These are phyloP conservation scores for Miltochrista miniata DNA, from an alignment of 2,888 invertebrate species.

Conservation along the genomic window DNA sequence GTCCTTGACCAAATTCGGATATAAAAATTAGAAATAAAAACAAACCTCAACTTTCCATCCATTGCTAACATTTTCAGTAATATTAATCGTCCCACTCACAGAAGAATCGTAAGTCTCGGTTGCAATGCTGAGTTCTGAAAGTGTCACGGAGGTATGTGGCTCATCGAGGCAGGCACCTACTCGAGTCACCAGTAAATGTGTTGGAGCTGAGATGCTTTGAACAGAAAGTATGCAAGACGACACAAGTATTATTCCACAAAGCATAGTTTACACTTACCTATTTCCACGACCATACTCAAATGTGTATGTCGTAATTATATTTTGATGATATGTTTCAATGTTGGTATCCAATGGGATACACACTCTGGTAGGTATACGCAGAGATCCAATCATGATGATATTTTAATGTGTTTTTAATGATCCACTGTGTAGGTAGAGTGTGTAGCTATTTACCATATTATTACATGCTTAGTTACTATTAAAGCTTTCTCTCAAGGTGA, in stretches of 20 bases:
- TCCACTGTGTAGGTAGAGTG: neutral
- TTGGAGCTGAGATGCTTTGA: slow-evolving; percentile 35
- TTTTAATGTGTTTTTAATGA: slow-evolving; percentile 32
- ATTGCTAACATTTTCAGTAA: slow-evolving; percentile 47
- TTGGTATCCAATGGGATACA: no score
- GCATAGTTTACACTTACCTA: slow-evolving; percentile 6
- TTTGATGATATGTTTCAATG: no score
- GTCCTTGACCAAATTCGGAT: no score
- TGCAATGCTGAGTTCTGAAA: slow-evolving; percentile 51
- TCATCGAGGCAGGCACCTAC: slow-evolving; percentile 46
- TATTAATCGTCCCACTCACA: slow-evolving; percentile 49
- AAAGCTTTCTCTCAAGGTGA: no score
- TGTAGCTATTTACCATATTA: no score
- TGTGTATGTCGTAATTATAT: neutral
- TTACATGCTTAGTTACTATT: no score
- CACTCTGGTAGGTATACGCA: no score
- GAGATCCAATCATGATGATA: slow-evolving; percentile 6
- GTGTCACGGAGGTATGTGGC: slow-evolving; percentile 16
- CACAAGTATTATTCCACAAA: slow-evolving; percentile 1
- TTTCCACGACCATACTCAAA: neutral
- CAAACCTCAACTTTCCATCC: slow-evolving; percentile 59
- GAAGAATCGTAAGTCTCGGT: slow-evolving; percentile 46
- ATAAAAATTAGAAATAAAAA: no score
- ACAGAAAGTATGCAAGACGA: slow-evolving; percentile 2
- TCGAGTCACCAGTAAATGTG: slow-evolving; percentile 49